Evolutionary conservation across 2,888 invertebrate species (phyloP).

Genomic region (Nemotelus pantherinus): DNA sequence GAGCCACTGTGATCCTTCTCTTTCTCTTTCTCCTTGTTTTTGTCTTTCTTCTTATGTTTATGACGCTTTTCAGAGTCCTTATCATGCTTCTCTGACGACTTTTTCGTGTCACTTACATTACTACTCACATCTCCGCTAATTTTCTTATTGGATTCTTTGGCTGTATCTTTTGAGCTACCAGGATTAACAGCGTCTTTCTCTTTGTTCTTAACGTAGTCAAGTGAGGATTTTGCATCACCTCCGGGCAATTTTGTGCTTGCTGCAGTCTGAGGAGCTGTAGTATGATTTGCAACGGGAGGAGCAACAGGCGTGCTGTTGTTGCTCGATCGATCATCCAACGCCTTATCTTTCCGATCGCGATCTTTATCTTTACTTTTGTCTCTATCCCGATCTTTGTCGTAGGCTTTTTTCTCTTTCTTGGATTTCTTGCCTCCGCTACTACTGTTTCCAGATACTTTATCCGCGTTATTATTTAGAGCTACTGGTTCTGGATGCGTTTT

Average conservation of each 20-base stretch:
- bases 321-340: slow-evolving; percentile 15
- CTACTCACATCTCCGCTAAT: neutral
- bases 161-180: slow-evolving; percentile 33
- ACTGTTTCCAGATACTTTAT: slow-evolving; percentile 50
- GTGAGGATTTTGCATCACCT: slow-evolving; percentile 12
- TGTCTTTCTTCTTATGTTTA: slow-evolving; percentile 74
- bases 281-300: neutral
- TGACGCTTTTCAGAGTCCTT: slow-evolving; percentile 68
- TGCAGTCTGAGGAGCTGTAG: slow-evolving; percentile 52
- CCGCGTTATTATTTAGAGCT: slow-evolving; percentile 53
- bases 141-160: slow-evolving; percentile 43
- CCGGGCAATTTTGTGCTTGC: slow-evolving; percentile 53
- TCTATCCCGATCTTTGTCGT: slow-evolving; percentile 72
- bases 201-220: slow-evolving; percentile 5
- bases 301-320: slow-evolving; percentile 31
- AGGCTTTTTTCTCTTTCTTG: slow-evolving; percentile 71
- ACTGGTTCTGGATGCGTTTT: slow-evolving; percentile 26
- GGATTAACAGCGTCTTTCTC: slow-evolving; percentile 19
- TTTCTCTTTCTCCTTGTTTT: slow-evolving; percentile 74
- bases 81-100: slow-evolving; percentile 64
- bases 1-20: slow-evolving; percentile 67
- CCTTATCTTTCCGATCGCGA: slow-evolving; percentile 60
- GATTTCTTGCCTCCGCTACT: slow-evolving; percentile 62
- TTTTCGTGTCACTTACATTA: slow-evolving; percentile 42
- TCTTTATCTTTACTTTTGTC: slow-evolving; percentile 67